phyloP scores from a whole-genome alignment of 2,797 vertebrate species.

The Enoplosus armatus region DNA sequence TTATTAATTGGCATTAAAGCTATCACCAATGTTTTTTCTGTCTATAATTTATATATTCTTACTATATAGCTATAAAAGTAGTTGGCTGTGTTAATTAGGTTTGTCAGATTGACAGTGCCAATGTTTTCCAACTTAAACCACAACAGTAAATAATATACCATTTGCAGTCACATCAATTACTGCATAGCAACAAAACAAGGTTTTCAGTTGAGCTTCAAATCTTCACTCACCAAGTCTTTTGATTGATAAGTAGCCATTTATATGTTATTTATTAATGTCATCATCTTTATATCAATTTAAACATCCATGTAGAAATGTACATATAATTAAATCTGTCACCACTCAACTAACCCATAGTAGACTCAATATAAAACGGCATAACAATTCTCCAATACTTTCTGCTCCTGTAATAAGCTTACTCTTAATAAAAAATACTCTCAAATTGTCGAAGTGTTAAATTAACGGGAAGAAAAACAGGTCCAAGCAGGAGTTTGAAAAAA shows the following conservation, averaged over 20 bases:
- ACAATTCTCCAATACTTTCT: background rate
- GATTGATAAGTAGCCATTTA: background rate
- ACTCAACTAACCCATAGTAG: background rate
- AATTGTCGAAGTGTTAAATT: slow-evolving; percentile 19
- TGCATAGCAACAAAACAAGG: background rate
- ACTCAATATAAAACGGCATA: background rate
- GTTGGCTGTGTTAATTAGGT: background rate
- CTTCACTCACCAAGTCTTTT: background rate
- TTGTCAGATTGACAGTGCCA: background rate
- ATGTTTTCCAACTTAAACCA: background rate
- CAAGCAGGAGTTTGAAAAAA: slow-evolving; percentile 16
- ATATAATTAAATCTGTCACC: background rate
- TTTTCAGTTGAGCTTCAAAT: background rate
- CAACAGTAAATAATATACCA: background rate
- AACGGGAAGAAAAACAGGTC: slow-evolving; percentile 42
- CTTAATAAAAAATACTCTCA: background rate
- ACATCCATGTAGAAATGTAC: background rate
- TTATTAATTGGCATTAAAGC: background rate
- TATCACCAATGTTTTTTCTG: too few relatives aligned
- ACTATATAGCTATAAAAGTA: background rate
- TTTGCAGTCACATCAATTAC: background rate
- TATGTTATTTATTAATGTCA: background rate
- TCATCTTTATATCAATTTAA: background rate
- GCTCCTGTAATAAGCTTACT: background rate
- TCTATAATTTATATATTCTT: background rate